These are phyloP conservation scores for Megalops cyprinoides DNA, from an alignment of 2,797 vertebrate genomes.

Conservation along the genomic window DNA sequence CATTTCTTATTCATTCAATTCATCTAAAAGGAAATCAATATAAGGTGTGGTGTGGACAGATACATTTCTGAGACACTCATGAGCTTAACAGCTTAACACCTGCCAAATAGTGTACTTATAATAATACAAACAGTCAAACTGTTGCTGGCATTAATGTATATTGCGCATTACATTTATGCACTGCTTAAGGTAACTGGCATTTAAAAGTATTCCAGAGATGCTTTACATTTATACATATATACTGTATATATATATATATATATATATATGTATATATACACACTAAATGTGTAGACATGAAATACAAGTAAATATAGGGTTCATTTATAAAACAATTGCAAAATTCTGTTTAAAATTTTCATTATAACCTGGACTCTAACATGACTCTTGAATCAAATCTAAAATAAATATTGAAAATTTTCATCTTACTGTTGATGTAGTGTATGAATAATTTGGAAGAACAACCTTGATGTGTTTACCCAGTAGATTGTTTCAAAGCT, in stretches of 20 bases:
- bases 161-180: no score
- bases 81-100: background rate
- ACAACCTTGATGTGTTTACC: background rate
- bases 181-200: no score
- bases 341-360: background rate
- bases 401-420: background rate
- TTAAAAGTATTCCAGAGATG: background rate
- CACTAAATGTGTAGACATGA: no score
- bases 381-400: background rate
- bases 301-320: no score
- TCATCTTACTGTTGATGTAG: background rate
- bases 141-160: background rate
- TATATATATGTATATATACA: no score
- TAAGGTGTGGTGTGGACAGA: background rate
- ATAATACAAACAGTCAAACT: no score
- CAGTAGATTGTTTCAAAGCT: background rate
- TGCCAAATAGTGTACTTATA: background rate
- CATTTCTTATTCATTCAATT: constrained; percentile 12
- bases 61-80: background rate
- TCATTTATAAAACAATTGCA: background rate
- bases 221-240: no score
- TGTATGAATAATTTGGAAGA: constrained; percentile 3
- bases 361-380: background rate
- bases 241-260: no score
- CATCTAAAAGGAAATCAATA: background rate